Percentiles rank a stretch among this genome's conserved stretches.
These are phyloP conservation scores for Lycocerus yunnanus DNA, from an alignment of 2,888 invertebrate species.

Conservation along the genomic window DNA sequence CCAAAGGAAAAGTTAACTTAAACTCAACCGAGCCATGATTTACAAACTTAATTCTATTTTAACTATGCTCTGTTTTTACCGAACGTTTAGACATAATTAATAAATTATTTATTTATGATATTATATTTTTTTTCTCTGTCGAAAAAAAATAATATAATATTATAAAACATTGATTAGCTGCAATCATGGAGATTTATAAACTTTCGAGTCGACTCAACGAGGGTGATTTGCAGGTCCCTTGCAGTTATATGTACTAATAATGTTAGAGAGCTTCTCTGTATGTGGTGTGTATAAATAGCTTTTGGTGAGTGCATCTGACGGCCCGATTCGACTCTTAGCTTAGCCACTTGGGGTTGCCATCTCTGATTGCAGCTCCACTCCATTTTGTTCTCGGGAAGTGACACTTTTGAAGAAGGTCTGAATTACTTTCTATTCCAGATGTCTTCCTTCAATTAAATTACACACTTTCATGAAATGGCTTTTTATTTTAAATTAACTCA, in stretches of 20 bases:
- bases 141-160: too few species aligned
- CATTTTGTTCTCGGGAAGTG: conserved; percentile 25
- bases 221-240: conserved; percentile 12
- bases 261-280: conserved; percentile 18
- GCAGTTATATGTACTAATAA: conserved; percentile 23
- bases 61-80: conserved; percentile 30
- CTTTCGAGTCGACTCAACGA: background rate
- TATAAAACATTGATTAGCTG: background rate
- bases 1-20: conserved; percentile 34
- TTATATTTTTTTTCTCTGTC: too few species aligned
- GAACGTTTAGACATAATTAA: conserved; percentile 26
- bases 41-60: conserved; percentile 32
- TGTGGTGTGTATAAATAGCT: conserved; percentile 32
- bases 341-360: conserved; percentile 30
- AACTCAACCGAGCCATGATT: conserved; percentile 31
- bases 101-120: conserved; percentile 22
- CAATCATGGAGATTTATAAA: background rate
- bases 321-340: conserved; percentile 27
- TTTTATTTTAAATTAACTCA: background rate
- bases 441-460: conserved; percentile 7
- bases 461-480: background rate
- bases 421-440: conserved; percentile 26
- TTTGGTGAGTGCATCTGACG: conserved; percentile 30
- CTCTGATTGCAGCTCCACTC: conserved; percentile 30
- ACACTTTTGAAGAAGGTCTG: conserved; percentile 22